A percentile compares a stretch with the other conserved stretches of the same genome.
Evolutionary conservation across 2,113 vertebrate genomes (phyloP).

Genomic region (Indicator maculatus): DNA sequence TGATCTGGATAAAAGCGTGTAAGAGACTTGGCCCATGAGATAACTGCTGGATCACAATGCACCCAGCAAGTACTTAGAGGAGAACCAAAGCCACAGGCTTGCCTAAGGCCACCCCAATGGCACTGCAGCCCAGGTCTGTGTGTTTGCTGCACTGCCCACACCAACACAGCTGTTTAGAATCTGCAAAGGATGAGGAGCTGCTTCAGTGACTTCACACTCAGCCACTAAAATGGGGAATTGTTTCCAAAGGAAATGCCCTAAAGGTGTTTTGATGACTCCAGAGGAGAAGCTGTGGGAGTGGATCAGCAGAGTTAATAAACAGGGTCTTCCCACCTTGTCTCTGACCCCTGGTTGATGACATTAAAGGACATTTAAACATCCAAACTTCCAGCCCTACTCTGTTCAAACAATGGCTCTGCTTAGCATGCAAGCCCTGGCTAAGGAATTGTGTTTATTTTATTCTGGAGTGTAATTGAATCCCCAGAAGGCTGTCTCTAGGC

Average conservation of each 20-base stretch:
- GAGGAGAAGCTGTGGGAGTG: not conserved
- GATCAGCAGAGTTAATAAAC: not conserved
- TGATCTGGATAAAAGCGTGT: not conserved
- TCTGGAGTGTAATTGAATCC: constrained; percentile 43
- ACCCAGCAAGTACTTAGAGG: not conserved
- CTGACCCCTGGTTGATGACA: not conserved
- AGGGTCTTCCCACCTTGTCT: not conserved
- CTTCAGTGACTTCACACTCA: not conserved
- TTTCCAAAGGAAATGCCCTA: not conserved
- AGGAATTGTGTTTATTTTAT: constrained; percentile 36
- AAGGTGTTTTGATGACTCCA: not conserved
- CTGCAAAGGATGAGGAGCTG: not conserved
- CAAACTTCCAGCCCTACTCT: not conserved
- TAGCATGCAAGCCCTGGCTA: constrained; percentile 18
- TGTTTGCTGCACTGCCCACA: not conserved
- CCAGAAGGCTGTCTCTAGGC: constrained; percentile 13
- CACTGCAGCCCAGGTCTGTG: not conserved
- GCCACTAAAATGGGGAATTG: not conserved
- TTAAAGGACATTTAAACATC: constrained; percentile 14
- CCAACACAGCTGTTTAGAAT: not conserved
- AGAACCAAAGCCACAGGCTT: not conserved
- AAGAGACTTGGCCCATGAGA: no score
- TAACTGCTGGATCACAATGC: not conserved
- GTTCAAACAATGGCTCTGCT: constrained; percentile 26
- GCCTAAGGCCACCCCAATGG: not conserved